A percentile compares a stretch with the other conserved stretches of the same genome.
Conservation (phyloP, 2,888 invertebrate genomes). For the Psylliodes chrysocephalus region DNA sequence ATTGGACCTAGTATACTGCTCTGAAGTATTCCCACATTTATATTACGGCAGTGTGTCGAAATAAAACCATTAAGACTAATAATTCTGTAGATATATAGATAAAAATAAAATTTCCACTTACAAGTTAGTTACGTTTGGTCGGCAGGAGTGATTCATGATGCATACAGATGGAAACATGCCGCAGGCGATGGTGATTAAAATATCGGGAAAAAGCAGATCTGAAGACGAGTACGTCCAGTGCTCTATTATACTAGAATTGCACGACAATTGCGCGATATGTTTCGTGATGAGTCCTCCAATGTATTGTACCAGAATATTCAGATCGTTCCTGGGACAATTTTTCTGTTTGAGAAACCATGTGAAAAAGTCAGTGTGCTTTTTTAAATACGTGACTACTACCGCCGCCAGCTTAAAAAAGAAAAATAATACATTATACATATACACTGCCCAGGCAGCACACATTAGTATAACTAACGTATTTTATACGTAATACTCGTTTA, state of each 20-base stretch:
- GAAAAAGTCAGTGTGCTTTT: constrained; percentile 74
- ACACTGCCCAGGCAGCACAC: too few relatives aligned
- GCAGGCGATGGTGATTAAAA: constrained; percentile 68
- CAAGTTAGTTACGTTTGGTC: constrained; percentile 82
- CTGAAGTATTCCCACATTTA: too few relatives aligned
- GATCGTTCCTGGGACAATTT: constrained; percentile 58
- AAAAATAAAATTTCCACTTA: too few relatives aligned
- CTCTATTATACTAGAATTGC: constrained; percentile 61
- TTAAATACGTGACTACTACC: constrained; percentile 74
- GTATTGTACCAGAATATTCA: constrained; percentile 55
- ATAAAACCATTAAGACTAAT: too few relatives aligned
- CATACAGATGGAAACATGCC: constrained; percentile 88
- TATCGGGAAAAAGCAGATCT: constrained; percentile 54
- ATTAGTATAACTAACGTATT: too few relatives aligned
- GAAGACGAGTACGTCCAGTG: constrained; percentile 57
- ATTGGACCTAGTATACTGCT: too few relatives aligned
- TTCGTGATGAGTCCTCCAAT: constrained; percentile 77
- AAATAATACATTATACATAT: too few relatives aligned
- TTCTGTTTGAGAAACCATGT: constrained; percentile 63
- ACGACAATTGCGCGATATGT: constrained; percentile 79
- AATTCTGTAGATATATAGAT: neutral
- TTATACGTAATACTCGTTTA: too few relatives aligned
- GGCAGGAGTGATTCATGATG: constrained; percentile 94
- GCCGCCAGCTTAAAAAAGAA: constrained; percentile 71
- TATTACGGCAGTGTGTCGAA: too few relatives aligned